Evolutionary conservation across 2,797 vertebrate species (phyloP).

Genomic region (Scolopax rusticola): DNA sequence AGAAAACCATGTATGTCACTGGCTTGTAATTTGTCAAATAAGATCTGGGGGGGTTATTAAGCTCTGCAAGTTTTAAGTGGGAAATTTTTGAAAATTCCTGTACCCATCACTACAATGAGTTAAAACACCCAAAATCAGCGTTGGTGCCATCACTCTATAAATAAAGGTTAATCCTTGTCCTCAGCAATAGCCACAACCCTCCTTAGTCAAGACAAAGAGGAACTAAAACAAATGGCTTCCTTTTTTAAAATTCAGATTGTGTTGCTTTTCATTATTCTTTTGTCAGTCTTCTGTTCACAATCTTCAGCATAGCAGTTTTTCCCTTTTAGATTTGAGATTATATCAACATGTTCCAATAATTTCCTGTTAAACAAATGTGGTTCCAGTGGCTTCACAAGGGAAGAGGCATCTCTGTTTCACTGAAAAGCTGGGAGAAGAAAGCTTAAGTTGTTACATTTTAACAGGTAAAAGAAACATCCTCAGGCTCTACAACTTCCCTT

Average conservation of each 20-base stretch:
- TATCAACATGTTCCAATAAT: not conserved
- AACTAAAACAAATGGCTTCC: not conserved
- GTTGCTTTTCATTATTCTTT: not conserved
- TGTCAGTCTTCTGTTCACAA: not conserved
- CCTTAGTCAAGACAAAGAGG: not conserved
- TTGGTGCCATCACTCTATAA: not conserved
- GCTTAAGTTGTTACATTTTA: not conserved
- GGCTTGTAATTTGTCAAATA: not conserved
- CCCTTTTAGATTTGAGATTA: not conserved
- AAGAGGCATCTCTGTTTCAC: not conserved
- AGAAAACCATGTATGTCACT: not conserved
- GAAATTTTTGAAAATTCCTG: not conserved
- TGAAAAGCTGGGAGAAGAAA: not conserved
- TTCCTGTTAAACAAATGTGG: not conserved
- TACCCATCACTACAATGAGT: not conserved
- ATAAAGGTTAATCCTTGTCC: not conserved
- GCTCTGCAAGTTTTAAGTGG: not conserved
- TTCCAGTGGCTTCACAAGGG: not conserved
- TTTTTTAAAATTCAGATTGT: not conserved
- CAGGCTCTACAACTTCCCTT: not conserved
- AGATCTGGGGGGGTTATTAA: rapidly evolving
- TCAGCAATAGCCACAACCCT: not conserved
- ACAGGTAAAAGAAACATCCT: not conserved
- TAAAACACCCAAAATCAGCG: not conserved
- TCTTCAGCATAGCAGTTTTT: not conserved